Conservation (phyloP, 1,140 invertebrate species). For the Hormaphis cornu region DNA sequence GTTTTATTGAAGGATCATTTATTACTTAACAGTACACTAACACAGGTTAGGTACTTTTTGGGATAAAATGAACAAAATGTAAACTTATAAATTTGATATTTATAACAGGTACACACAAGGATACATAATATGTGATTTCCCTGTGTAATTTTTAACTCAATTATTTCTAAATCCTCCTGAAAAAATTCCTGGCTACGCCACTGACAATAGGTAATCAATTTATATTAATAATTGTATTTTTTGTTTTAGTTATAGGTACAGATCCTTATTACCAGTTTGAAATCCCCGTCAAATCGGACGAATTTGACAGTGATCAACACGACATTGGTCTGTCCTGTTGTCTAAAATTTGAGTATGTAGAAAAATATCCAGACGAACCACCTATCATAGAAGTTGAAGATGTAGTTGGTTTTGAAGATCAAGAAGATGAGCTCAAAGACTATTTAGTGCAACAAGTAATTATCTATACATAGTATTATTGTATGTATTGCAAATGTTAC, state of each 20-base stretch:
- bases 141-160: no score
- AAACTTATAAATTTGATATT: no score
- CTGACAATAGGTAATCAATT: no score
- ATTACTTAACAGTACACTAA: no score
- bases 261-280: constrained; percentile 50
- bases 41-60: no score
- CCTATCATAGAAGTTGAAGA: constrained; percentile 71
- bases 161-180: no score
- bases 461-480: neutral
- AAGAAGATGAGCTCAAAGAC: constrained; percentile 56
- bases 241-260: constrained; percentile 53
- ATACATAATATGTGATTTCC: no score
- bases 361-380: constrained; percentile 79
- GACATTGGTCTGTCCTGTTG: constrained; percentile 9
- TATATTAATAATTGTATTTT: neutral
- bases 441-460: constrained; percentile 59
- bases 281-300: constrained; percentile 45
- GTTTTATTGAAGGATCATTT: no score
- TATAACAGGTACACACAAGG: no score
- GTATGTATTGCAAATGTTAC: neutral
- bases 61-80: no score
- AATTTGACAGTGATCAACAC: constrained; percentile 41
- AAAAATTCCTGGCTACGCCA: no score
- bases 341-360: constrained; percentile 72
- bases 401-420: constrained; percentile 67